phyloP scores from a whole-genome alignment of 2,797 vertebrate species.

The Chelon auratus region DNA sequence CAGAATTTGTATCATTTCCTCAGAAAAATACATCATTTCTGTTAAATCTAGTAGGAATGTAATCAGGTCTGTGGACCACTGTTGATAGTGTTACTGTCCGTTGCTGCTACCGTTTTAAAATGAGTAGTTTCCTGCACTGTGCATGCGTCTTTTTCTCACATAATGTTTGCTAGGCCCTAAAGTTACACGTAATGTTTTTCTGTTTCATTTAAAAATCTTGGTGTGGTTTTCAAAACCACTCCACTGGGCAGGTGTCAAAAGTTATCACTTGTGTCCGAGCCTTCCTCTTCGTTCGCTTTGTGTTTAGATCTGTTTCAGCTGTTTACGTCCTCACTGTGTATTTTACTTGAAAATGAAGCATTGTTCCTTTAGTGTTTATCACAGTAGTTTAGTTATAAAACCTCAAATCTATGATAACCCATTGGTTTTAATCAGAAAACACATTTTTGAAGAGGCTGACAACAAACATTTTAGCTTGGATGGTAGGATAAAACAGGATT shows the following conservation, averaged over 20 bases:
- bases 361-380: slow-evolving; percentile 21
- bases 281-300: slow-evolving; percentile 38
- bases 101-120: slow-evolving; percentile 3
- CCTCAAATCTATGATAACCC: neutral
- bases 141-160: slow-evolving; percentile 25
- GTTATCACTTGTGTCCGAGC: slow-evolving; percentile 20
- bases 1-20: slow-evolving; percentile 27
- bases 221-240: neutral
- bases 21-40: slow-evolving; percentile 15
- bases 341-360: neutral
- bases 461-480: neutral
- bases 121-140: slow-evolving; percentile 20
- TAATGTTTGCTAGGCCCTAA: neutral
- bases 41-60: slow-evolving; percentile 7
- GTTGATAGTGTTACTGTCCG: slow-evolving; percentile 3
- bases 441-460: too few species aligned
- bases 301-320: slow-evolving; percentile 34
- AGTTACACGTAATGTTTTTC: slow-evolving; percentile 8
- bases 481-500: neutral
- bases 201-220: slow-evolving; percentile 10
- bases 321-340: slow-evolving; percentile 43
- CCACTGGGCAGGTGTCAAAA: neutral
- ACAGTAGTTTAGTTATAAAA: neutral
- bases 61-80: neutral
- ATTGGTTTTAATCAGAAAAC: slow-evolving; percentile 8